A percentile compares a stretch with the other conserved stretches of the same genome.
These are phyloP conservation scores for Cephus rjabovi DNA, from an alignment of 2,888 invertebrate genomes.

Conservation along the genomic window DNA sequence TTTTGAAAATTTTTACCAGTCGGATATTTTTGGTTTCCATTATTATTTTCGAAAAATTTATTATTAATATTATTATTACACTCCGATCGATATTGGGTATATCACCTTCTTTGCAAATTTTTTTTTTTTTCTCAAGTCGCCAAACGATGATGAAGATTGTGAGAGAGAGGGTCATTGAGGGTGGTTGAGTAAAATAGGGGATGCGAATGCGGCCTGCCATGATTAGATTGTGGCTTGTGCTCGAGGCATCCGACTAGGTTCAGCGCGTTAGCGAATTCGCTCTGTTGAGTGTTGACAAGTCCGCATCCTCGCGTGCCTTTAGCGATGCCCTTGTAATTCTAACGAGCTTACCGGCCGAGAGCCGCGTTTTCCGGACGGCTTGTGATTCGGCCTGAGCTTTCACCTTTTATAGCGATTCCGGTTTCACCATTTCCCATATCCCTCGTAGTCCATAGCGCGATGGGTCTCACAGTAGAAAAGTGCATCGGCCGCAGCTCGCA, in stretches of 20 bases:
- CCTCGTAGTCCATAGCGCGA: neutral
- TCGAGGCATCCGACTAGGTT: conserved; percentile 58
- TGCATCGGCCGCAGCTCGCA: no score
- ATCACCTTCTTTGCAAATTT: neutral
- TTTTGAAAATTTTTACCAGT: neutral
- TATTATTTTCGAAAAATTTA: neutral
- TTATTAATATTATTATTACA: neutral
- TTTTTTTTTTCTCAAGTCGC: neutral
- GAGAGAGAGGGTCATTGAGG: conserved; percentile 7
- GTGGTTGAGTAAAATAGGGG: conserved; percentile 48
- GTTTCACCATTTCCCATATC: neutral
- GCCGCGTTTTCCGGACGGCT: neutral
- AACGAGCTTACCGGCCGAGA: conserved; percentile 53
- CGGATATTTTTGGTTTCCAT: neutral
- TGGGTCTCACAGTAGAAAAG: neutral
- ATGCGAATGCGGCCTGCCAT: conserved; percentile 59
- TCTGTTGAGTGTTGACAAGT: conserved; percentile 63
- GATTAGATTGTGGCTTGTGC: conserved; percentile 64
- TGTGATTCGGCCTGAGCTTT: neutral
- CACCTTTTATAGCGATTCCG: neutral
- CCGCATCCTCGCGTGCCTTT: conserved; percentile 58
- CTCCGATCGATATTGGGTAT: neutral
- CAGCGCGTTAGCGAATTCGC: conserved; percentile 63
- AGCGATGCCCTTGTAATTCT: conserved; percentile 59
- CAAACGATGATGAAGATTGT: neutral